Base-by-base conservation (phyloP, 2,113 vertebrate species). In the Apus apus region DNA sequence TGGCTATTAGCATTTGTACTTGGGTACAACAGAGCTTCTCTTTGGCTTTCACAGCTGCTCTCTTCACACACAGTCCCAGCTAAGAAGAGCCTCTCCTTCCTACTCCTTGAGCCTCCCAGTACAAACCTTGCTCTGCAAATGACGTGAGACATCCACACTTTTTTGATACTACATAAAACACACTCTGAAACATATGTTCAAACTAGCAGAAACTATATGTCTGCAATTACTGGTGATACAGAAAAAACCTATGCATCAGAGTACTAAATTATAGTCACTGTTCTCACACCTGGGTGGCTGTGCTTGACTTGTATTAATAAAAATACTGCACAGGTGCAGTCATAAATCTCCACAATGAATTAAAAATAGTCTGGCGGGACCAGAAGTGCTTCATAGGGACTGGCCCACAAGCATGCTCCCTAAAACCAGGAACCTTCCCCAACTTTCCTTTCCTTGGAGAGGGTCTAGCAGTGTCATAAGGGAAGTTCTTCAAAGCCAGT, bases 21-120 rank as follows among this genome's bases (percentile, higher is more conserved):
- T 87, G 21, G 70, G 5, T 56, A 68, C 48, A 22, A 86, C 65
- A 85, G 54, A 85, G 81, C 65, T 36, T 72, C 68, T 93, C 76
- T 85, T 22, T 66, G 60, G 26, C 58, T 94, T 96, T 86, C 87
- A 70, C 34, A 91, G 60, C 88, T 93, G 68, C 76, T 94, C 13
- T 85, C 26, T 90, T 76, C 53, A 32, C 72, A 90, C 21, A 43
- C 5, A n/a, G 22, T 75, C 30, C 25, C 84, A 65, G 45, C 48
- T 75, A 53, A 93, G 48, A 74, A 91, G n/a, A 95, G 51, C 75
- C 50, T 40, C 72, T 83, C 48, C 75, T 81, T 43, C 8, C 65
- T 78, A 50, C 38, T 36, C 83, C 45, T 64, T 71, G 25, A 91
- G 80, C 14, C 2, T 81, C 62, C 66, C 64, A 20, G 23, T 32